Percentiles rank a stretch among this genome's conserved stretches.
Conservation (phyloP, 2,888 invertebrate genomes). For the Brachypterus glaber region DNA sequence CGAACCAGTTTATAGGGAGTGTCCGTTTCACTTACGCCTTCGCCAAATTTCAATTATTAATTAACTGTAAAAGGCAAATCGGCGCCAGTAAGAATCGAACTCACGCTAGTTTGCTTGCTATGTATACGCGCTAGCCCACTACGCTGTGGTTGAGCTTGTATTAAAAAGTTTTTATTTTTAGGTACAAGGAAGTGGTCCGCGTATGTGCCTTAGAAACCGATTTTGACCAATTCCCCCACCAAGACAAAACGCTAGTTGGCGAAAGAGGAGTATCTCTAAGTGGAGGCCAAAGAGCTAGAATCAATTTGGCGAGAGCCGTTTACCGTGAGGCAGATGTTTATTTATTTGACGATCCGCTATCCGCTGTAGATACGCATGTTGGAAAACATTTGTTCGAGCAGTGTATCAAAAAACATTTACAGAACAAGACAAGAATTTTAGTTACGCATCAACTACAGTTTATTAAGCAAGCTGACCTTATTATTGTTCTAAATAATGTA, state of each 20-base stretch:
- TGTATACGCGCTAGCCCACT: no score
- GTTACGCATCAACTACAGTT: conserved; percentile 82
- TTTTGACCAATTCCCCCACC: conserved; percentile 59
- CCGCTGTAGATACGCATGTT: conserved; percentile 71
- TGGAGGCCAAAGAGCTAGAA: conserved; percentile 73
- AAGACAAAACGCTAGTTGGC: conserved; percentile 68
- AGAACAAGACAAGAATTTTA: conserved; percentile 60
- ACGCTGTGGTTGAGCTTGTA: neutral
- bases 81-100: no score
- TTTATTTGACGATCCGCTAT: conserved; percentile 70
- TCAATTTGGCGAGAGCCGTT: conserved; percentile 67
- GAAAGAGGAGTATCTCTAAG: conserved; percentile 70
- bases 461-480: conserved; percentile 54
- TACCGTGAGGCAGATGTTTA: conserved; percentile 70
- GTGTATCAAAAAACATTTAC: conserved; percentile 51
- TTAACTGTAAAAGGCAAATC: no score
- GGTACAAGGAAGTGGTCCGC: conserved; percentile 42
- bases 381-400: conserved; percentile 65
- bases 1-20: no score
- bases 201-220: conserved; percentile 60
- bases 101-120: no score
- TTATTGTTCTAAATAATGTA: conserved; percentile 57
- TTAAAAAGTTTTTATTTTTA: conserved; percentile 12
- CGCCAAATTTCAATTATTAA: no score
- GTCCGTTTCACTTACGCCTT: no score